These are phyloP conservation scores for Epinephelus coioides DNA, from an alignment of 2,797 vertebrate genomes.

Conservation along the genomic window DNA sequence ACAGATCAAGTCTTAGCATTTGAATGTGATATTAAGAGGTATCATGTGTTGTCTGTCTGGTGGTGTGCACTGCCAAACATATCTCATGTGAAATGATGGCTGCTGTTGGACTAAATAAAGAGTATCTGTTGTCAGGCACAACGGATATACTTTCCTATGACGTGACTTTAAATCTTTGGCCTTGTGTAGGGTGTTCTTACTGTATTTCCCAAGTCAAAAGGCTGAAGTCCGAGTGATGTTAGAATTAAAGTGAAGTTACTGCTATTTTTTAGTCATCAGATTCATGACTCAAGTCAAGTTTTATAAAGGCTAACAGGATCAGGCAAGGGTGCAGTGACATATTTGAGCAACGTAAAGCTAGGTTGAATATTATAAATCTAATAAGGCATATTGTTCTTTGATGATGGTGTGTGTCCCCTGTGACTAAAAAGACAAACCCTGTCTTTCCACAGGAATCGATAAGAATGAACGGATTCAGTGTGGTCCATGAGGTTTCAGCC, in stretches of 20 bases:
- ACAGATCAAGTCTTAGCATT: no score
- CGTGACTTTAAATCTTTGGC: not conserved
- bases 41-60: no score
- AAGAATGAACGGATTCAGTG: not conserved
- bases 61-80: no score
- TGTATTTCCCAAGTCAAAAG: not conserved
- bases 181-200: not conserved
- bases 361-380: not conserved
- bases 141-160: no score
- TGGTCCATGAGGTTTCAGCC: not conserved
- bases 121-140: not conserved
- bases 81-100: no score
- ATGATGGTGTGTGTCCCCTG: not conserved
- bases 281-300: not conserved
- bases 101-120: no score
- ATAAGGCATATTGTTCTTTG: not conserved
- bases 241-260: not conserved
- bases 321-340: not conserved
- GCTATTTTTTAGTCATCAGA: not conserved
- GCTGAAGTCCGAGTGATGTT: not conserved
- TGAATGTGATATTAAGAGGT: no score
- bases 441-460: not conserved
- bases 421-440: not conserved
- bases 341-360: not conserved
- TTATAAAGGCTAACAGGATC: not conserved